Percentiles rank a stretch among this genome's conserved stretches.
Conservation (phyloP, 1,140 invertebrate genomes). For the Zaprionus camerounensis region DNA sequence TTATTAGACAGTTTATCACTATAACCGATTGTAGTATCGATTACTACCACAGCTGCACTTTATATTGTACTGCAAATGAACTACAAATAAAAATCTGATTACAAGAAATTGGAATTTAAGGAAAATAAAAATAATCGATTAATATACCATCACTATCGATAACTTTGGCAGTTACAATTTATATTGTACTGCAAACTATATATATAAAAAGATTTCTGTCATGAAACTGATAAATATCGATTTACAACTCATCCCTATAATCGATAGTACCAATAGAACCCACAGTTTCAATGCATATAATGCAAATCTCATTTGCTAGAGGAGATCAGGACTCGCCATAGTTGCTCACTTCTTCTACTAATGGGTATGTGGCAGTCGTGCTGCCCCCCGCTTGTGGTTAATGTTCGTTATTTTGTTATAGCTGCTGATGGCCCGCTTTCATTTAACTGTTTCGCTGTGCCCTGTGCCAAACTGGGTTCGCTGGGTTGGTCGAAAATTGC, state of each 20-base stretch:
- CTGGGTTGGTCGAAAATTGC: conserved; percentile 26
- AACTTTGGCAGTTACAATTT: too few relatives aligned
- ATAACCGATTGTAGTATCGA: too few relatives aligned
- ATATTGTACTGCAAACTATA: too few relatives aligned
- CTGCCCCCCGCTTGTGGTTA: background rate
- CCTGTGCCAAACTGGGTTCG: background rate
- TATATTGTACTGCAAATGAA: too few relatives aligned
- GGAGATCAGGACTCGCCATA: too few relatives aligned
- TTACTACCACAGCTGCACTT: too few relatives aligned
- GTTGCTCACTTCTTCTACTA: background rate
- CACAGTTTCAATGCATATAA: too few relatives aligned
- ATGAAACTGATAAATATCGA: background rate
- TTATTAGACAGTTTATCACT: too few relatives aligned
- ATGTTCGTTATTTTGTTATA: conserved; percentile 39
- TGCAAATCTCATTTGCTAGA: too few relatives aligned
- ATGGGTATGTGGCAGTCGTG: conserved; percentile 5
- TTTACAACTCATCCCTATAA: background rate
- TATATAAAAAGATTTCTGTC: too few relatives aligned
- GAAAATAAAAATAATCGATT: background rate
- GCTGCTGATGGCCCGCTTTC: conserved; percentile 39
- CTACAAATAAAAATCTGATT: too few relatives aligned
- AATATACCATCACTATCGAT: background rate
- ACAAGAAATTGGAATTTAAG: background rate
- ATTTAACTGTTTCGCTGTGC: conserved; percentile 34
- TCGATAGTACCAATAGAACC: background rate